Evolutionary conservation across 2,113 vertebrate species (phyloP).

Genomic region (Myotis lucifugus): DNA sequence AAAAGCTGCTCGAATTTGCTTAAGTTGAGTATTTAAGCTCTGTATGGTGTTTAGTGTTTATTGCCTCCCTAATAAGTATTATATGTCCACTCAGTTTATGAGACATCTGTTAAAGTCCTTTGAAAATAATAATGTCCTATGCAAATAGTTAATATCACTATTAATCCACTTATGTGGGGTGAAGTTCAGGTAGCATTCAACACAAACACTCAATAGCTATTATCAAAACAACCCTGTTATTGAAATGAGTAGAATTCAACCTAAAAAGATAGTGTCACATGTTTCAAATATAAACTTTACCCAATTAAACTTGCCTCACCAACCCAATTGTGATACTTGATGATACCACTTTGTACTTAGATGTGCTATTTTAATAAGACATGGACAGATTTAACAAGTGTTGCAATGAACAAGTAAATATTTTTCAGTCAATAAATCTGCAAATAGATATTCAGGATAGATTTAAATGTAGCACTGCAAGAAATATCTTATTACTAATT

Average conservation of each 20-base stretch:
- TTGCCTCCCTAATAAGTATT: neutral
- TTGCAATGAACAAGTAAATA: constrained; percentile 48
- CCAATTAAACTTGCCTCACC: constrained; percentile 36
- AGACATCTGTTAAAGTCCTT: neutral
- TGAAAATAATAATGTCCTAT: neutral
- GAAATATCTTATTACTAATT: constrained; percentile 48
- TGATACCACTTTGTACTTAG: constrained; percentile 60
- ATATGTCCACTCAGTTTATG: neutral
- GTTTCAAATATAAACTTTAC: constrained; percentile 48
- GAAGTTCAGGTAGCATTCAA: neutral
- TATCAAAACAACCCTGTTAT: neutral
- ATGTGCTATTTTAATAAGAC: constrained; percentile 65
- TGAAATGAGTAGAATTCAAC: constrained; percentile 7
- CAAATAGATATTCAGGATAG: constrained; percentile 38
- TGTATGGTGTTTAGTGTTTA: no score
- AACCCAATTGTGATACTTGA: constrained; percentile 39
- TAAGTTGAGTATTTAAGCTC: neutral
- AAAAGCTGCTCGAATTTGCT: neutral
- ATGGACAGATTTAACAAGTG: constrained; percentile 51
- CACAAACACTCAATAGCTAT: neutral
- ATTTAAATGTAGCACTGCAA: constrained; percentile 44
- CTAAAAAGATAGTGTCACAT: neutral
- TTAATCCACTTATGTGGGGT: neutral
- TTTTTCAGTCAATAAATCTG: constrained; percentile 54
- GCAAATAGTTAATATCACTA: neutral